A percentile compares a stretch with the other conserved stretches of the same genome.
Conservation (phyloP, 2,888 invertebrate species). For the Mesorhabditis belari region DNA sequence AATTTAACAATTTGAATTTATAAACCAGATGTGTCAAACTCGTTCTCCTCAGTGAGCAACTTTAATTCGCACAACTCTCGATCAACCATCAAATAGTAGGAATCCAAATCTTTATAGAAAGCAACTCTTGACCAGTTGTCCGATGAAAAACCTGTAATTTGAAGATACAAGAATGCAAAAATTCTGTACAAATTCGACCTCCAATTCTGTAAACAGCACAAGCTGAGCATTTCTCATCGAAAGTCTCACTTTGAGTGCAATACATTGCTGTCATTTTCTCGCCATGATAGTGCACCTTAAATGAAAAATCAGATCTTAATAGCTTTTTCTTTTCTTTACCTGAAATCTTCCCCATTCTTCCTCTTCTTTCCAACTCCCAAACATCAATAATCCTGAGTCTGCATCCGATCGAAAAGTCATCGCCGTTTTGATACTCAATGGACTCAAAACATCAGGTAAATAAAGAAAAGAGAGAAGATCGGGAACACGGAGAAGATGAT, state of each 20-base stretch:
- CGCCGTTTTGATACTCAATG: conserved; percentile 14
- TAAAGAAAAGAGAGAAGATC: conserved; percentile 26
- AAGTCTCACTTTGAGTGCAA: conserved; percentile 11
- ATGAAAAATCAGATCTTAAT: background rate
- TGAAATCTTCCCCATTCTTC: conserved; percentile 24
- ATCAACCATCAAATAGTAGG: conserved; percentile 14
- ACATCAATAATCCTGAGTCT: conserved; percentile 24
- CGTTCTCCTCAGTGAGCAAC: conserved; percentile 3
- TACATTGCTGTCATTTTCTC: conserved; percentile 17
- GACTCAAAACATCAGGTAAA: conserved; percentile 14
- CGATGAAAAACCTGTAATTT: conserved; percentile 15
- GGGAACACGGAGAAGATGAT: conserved; percentile 15
- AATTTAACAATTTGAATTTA: no score
- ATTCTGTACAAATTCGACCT: no score
- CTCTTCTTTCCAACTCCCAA: conserved; percentile 24
- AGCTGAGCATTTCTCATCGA: conserved; percentile 8
- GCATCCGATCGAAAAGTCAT: conserved; percentile 23
- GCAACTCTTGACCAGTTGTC: conserved; percentile 24
- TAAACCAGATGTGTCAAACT: conserved; percentile 12
- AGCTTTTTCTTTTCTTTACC: background rate
- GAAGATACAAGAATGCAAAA: no score
- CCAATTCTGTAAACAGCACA: background rate
- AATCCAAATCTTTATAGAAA: conserved; percentile 17
- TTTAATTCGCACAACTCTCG: conserved; percentile 10
- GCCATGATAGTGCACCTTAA: conserved; percentile 18